Evolutionary conservation across 2,888 invertebrate species (phyloP), one percentile per base, ranked within the genome.

Genomic region (Caenorhabditis angaria): DNA sequence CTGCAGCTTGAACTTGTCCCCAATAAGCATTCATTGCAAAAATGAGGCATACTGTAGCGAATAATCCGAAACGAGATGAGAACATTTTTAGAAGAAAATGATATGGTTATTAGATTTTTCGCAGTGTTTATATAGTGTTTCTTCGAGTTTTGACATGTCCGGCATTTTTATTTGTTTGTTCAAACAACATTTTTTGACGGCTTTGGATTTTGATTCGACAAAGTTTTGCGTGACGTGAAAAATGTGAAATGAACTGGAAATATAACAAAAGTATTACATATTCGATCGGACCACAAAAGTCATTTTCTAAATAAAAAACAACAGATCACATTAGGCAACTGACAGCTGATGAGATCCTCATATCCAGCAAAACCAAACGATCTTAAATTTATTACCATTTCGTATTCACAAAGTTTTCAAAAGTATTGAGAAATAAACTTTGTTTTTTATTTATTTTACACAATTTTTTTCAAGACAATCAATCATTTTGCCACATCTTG

Each of bases 1-100:
- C 70, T n/a, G 70, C 70, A 4, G 70, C 57, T 32, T 56, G 55
- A 32, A 56, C 29, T 32, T 32, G 55, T 27, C 54, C 54, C 54
- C 54, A 54, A 54, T 32, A 56, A 4, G 32, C 32, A 32, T 32
- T 32, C 14, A 56, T 32, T 25, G 55, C 55, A 20, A 56, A 18
- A 6, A 41, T 14, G 18, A 41, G 3, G 18, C 41, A 41, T 41
- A 41, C 41, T 41, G 41, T 10, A 18, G 41, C 6, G 2, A 41
- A 14, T 2, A 41, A 41, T 41, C 41, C 41, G 18, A 41, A 14
- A 18, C 41, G 41, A 41, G 41, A 41, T 41, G 41, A 18, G 14
- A 41, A 41, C 41, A 41, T 41, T 10, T 18, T 41, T 14, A 41
- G 6, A 12, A 14, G 10, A 41, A 41, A 41, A 41, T 41, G 41